phyloP scores from a whole-genome alignment of 1,140 invertebrate genomes.

The Calycopis cecrops region DNA sequence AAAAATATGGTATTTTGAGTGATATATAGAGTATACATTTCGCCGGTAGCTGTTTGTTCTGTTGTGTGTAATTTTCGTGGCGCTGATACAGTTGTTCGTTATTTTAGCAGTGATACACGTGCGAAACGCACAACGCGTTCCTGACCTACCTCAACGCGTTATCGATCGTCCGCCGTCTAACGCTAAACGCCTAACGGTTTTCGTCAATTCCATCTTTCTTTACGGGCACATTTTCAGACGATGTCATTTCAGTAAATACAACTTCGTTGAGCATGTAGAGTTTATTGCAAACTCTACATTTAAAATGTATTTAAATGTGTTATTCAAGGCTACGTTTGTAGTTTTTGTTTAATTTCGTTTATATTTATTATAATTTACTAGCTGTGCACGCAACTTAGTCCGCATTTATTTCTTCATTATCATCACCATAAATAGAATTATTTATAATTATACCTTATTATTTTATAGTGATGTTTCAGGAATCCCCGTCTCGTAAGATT shows the following conservation, averaged over 20 bases:
- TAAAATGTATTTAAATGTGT: slow-evolving; percentile 4
- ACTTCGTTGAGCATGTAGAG: too few relatives aligned
- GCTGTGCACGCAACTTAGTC: too few relatives aligned
- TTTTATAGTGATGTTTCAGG: too few relatives aligned
- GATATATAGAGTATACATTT: neutral
- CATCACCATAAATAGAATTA: too few relatives aligned
- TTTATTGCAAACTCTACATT: neutral
- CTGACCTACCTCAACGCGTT: slow-evolving; percentile 55
- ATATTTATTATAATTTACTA: too few relatives aligned
- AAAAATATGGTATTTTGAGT: neutral
- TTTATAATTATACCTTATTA: too few relatives aligned
- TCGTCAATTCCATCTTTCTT: slow-evolving; percentile 25
- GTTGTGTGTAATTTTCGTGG: neutral
- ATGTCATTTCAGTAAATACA: too few relatives aligned
- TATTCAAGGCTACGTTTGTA: neutral
- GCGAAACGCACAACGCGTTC: slow-evolving; percentile 33
- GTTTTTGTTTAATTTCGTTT: neutral
- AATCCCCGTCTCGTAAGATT: too few relatives aligned
- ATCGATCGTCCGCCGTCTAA: slow-evolving; percentile 53
- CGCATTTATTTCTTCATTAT: too few relatives aligned
- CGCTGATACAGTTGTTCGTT: slow-evolving; percentile 31
- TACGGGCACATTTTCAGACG: slow-evolving; percentile 6
- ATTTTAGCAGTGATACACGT: slow-evolving; percentile 29
- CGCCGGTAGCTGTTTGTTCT: neutral
- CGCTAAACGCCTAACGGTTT: slow-evolving; percentile 35